These are phyloP conservation scores for Bungarus multicinctus DNA, from an alignment of 2,113 vertebrate genomes.

Conservation along the genomic window DNA sequence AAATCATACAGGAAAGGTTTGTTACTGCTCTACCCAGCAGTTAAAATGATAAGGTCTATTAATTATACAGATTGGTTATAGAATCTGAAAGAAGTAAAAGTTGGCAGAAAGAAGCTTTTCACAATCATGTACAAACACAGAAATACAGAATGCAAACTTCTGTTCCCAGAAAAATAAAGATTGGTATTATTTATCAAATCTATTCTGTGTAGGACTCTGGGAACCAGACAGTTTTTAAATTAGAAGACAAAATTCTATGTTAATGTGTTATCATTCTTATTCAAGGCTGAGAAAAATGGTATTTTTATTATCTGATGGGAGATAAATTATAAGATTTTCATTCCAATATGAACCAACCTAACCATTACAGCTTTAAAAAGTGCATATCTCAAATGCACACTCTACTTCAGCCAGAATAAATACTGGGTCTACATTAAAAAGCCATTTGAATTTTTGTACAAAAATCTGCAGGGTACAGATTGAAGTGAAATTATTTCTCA, in stretches of 20 bases:
- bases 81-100: conserved; percentile 17
- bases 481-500: background rate
- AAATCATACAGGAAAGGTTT: conserved; percentile 23
- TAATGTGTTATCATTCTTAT: conserved; percentile 14
- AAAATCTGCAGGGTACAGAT: background rate
- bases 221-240: conserved; percentile 25
- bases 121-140: conserved; percentile 14
- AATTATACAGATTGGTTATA: conserved; percentile 7
- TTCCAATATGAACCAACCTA: background rate
- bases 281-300: conserved; percentile 22
- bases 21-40: conserved; percentile 30
- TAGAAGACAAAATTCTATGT: conserved; percentile 29
- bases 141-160: background rate
- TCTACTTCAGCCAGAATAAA: background rate
- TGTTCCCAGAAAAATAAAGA: background rate
- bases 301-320: conserved; percentile 17
- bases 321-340: background rate
- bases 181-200: background rate
- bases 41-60: conserved; percentile 37
- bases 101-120: conserved; percentile 11
- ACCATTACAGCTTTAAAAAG: background rate
- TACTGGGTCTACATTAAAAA: background rate
- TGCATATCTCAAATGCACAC: background rate
- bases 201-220: background rate
- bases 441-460: background rate